A percentile compares a stretch with the other conserved stretches of the same genome.
Evolutionary conservation across 2,888 invertebrate genomes (phyloP).

Genomic region (Apantesis nais): DNA sequence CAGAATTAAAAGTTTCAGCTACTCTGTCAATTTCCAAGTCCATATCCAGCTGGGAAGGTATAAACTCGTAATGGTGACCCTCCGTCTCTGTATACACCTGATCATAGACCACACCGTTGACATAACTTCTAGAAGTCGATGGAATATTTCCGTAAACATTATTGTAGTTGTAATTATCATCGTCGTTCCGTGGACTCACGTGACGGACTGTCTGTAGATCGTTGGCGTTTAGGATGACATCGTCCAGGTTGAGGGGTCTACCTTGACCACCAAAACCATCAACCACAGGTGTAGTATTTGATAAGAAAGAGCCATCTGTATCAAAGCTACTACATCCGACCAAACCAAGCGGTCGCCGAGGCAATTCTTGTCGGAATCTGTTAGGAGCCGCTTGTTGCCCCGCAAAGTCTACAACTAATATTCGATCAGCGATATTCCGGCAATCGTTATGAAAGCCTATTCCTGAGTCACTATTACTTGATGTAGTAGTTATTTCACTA

Average conservation of each 20-base stretch:
- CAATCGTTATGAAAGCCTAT: conserved; percentile 97
- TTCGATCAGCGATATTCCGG: conserved; percentile 92
- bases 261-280: conserved; percentile 82
- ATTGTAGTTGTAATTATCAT: conserved; percentile 82
- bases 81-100: conserved; percentile 79
- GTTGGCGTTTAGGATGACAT: conserved; percentile 72
- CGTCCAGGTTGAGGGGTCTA: conserved; percentile 76
- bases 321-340: conserved; percentile 79
- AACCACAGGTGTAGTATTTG: conserved; percentile 81
- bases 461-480: conserved; percentile 97
- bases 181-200: conserved; percentile 67
- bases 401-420: conserved; percentile 91
- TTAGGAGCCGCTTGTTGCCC: conserved; percentile 68
- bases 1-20: conserved; percentile 72
- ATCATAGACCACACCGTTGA: conserved; percentile 74
- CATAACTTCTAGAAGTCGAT: conserved; percentile 61
- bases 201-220: conserved; percentile 68
- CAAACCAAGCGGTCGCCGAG: conserved; percentile 71
- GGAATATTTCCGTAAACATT: conserved; percentile 73
- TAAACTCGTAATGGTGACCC: conserved; percentile 74
- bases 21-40: conserved; percentile 69
- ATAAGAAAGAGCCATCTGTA: conserved; percentile 77
- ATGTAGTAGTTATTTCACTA: conserved; percentile 92
- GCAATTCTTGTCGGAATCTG: conserved; percentile 68
- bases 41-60: conserved; percentile 64